A percentile compares a stretch with the other conserved stretches of the same genome.
Conservation (phyloP, 2,113 vertebrate genomes). For the Coreoperca whiteheadi region DNA sequence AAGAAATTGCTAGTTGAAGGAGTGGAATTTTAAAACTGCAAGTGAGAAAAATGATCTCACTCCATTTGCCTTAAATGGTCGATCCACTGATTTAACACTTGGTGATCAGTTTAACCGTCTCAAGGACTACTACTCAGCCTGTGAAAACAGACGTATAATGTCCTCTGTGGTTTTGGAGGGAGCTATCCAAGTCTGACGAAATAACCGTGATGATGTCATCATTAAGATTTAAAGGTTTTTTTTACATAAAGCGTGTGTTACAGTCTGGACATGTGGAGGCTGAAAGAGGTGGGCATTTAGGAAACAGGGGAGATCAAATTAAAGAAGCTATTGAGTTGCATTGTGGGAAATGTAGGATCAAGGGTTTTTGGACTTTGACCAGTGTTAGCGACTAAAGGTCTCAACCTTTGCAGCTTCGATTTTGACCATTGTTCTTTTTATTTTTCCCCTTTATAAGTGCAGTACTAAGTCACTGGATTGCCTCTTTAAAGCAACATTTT, state of each 20-base stretch:
- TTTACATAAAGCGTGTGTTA: neutral
- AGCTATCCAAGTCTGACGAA: neutral
- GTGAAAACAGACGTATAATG: neutral
- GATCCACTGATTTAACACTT: neutral
- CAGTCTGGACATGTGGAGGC: neutral
- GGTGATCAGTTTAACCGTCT: neutral
- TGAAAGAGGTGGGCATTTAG: neutral
- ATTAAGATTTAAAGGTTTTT: no score
- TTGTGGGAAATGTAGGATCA: neutral
- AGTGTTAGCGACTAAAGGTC: neutral
- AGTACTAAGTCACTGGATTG: neutral
- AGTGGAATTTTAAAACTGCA: neutral
- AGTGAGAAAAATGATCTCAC: neutral
- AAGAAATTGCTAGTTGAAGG: neutral
- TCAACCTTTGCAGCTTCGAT: neutral
- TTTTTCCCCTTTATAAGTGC: neutral
- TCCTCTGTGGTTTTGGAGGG: neutral
- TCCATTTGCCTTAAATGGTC: neutral
- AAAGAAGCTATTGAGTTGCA: conserved; percentile 4
- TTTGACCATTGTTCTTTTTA: neutral
- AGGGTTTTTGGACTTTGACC: conserved; percentile 8
- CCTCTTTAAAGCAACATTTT: conserved; percentile 14
- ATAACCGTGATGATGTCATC: neutral
- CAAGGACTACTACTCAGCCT: neutral
- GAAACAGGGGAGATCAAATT: neutral